These are phyloP conservation scores for Gallirallus australis DNA, from an alignment of 2,797 vertebrate species.

Conservation along the genomic window DNA sequence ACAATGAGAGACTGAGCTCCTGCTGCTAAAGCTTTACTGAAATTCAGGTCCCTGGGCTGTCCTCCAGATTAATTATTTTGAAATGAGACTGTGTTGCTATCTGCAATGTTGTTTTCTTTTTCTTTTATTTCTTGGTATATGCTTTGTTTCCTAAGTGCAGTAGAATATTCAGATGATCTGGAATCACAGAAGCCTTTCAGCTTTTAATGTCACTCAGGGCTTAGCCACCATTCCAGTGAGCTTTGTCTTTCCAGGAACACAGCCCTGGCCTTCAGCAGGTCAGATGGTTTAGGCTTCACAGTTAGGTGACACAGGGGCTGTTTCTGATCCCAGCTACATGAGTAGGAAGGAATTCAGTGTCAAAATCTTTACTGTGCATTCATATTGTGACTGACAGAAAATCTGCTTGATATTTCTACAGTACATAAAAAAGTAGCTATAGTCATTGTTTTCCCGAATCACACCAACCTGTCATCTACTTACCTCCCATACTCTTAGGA, in stretches of 20 bases:
- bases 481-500: background rate
- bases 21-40: slow-evolving; percentile 55
- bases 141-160: slow-evolving; percentile 12
- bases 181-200: background rate
- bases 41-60: slow-evolving; percentile 55
- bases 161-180: background rate
- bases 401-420: background rate
- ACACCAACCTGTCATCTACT: background rate
- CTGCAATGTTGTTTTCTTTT: background rate
- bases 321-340: background rate
- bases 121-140: slow-evolving; percentile 8
- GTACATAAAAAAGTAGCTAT: background rate
- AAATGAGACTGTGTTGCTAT: background rate
- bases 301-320: background rate
- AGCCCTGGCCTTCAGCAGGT: background rate
- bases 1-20: background rate
- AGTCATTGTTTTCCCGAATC: background rate
- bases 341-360: background rate
- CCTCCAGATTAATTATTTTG: slow-evolving; percentile 4
- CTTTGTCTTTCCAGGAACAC: background rate
- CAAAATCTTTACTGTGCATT: background rate
- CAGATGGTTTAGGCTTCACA: background rate
- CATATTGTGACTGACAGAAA: background rate
- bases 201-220: background rate
- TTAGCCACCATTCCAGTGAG: background rate